These are phyloP conservation scores for Epinephelus coioides DNA, from an alignment of 2,797 vertebrate genomes.

Conservation along the genomic window DNA sequence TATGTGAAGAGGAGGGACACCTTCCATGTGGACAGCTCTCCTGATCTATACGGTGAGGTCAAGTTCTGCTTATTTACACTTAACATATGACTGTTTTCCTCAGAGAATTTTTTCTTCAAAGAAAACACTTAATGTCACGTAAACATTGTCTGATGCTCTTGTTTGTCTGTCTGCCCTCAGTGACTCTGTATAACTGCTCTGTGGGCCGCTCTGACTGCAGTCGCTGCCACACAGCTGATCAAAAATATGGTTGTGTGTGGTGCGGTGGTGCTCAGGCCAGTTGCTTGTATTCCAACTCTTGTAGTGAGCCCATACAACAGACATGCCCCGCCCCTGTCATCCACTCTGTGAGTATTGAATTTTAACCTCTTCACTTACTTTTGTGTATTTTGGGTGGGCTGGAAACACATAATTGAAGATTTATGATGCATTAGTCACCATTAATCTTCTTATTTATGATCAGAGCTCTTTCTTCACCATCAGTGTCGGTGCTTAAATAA, in stretches of 20 bases:
- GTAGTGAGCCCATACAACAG: constrained; percentile 86
- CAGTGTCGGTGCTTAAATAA: neutral
- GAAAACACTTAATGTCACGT: too few relatives aligned
- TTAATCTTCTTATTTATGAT: neutral
- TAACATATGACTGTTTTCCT: neutral
- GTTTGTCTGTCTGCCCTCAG: constrained; percentile 69
- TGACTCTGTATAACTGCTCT: constrained; percentile 96
- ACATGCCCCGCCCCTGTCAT: constrained; percentile 95
- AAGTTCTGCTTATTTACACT: neutral
- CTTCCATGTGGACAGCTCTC: constrained; percentile 94
- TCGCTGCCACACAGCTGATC: constrained; percentile 92
- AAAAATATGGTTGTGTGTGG: constrained; percentile 94
- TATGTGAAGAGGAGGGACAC: constrained; percentile 92
- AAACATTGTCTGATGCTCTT: neutral
- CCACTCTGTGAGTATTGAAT: constrained; percentile 86
- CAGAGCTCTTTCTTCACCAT: neutral
- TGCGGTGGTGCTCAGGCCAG: constrained; percentile 88
- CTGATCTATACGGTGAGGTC: constrained; percentile 88
- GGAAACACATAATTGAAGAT: neutral
- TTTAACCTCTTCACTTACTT: neutral
- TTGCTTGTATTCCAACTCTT: constrained; percentile 91
- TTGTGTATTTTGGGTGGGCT: neutral
- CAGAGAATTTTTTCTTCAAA: neutral
- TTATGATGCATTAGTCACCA: too few relatives aligned
- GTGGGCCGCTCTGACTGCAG: constrained; percentile 95